phyloP scores from a whole-genome alignment of 1,140 invertebrate species.

The Rhynchophorus ferrugineus region DNA sequence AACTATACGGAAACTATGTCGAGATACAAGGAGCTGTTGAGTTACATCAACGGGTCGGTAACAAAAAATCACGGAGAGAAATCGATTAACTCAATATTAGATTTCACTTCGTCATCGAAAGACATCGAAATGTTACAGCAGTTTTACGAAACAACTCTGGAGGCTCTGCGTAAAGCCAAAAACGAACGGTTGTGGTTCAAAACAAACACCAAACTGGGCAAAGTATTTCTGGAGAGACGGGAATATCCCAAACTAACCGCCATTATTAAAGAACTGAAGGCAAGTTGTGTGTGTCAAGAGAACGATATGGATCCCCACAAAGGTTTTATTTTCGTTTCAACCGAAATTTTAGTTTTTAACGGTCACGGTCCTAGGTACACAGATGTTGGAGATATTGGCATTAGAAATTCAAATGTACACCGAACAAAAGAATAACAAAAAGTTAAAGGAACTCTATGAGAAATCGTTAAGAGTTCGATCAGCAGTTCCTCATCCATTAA shows the following conservation, averaged over 20 bases:
- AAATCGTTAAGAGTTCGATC: conserved; percentile 98
- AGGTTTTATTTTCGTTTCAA: conserved; percentile 51
- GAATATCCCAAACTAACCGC: conserved; percentile 90
- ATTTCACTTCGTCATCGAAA: conserved; percentile 97
- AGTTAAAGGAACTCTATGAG: conserved; percentile 95
- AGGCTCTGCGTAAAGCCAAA: conserved; percentile 94
- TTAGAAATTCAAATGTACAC: conserved; percentile 99
- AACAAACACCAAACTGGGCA: conserved; percentile 98
- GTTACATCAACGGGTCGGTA: conserved; percentile 96
- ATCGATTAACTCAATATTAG: conserved; percentile 97
- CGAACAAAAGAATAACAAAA: conserved; percentile 99
- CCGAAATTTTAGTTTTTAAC: too few relatives aligned
- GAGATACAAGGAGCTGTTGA: conserved; percentile 90
- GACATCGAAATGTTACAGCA: conserved; percentile 98
- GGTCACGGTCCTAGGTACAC: conserved; percentile 78
- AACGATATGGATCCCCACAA: conserved; percentile 98
- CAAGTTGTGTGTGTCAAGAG: conserved; percentile 93
- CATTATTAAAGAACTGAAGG: conserved; percentile 93
- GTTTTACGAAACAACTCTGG: conserved; percentile 97
- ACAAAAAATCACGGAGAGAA: conserved; percentile 99
- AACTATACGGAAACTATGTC: conserved; percentile 95
- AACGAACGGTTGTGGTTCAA: conserved; percentile 99
- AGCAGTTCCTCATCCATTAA: conserved; percentile 98
- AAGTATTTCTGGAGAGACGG: conserved; percentile 91
- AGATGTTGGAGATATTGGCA: conserved; percentile 97